phyloP scores from a whole-genome alignment of 2,797 vertebrate species.

The Sciurus vulgaris region DNA sequence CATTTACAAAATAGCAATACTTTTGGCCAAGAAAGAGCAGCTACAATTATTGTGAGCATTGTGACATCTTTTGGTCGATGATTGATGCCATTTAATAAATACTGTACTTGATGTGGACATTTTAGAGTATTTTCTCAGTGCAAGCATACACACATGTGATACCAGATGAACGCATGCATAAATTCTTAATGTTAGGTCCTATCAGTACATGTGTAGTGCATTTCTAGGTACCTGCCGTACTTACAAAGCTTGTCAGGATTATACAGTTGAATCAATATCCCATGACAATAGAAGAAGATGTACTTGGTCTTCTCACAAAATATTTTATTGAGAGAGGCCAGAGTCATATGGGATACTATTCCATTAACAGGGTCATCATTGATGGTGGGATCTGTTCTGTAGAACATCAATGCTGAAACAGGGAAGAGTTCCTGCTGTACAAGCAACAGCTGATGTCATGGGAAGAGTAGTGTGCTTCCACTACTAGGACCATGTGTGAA shows the following conservation, averaged over 20 bases:
- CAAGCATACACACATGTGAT: not conserved
- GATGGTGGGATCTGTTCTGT: not conserved
- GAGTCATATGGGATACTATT: not conserved
- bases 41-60: not conserved
- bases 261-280: not conserved
- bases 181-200: not conserved
- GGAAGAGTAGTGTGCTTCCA: not conserved
- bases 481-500: not conserved
- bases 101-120: not conserved
- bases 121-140: not conserved
- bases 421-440: not conserved
- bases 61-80: not conserved
- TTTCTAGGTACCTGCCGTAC: not conserved
- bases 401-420: not conserved
- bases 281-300: not conserved
- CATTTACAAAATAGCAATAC: not conserved
- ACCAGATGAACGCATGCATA: not conserved
- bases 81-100: not conserved
- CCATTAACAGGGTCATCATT: not conserved
- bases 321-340: not conserved
- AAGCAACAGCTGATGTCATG: not conserved
- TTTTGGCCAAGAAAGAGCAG: not conserved
- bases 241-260: not conserved
- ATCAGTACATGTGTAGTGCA: not conserved
- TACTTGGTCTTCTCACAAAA: not conserved